phyloP scores from a whole-genome alignment of 2,113 vertebrate species.

The Epinephelus fuscoguttatus region DNA sequence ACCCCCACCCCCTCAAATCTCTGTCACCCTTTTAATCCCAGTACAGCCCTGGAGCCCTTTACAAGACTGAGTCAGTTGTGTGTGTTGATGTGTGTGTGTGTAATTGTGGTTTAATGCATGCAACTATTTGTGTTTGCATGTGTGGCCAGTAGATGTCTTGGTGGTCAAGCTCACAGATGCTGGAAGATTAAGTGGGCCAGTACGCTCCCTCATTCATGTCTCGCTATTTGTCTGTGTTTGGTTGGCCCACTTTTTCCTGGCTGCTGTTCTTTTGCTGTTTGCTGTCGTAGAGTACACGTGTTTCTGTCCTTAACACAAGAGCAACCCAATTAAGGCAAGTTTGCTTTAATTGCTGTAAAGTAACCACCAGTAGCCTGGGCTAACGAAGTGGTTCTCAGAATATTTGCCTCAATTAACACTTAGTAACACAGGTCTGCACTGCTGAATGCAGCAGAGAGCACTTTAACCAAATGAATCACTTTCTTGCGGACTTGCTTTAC shows the following conservation, averaged over 20 bases:
- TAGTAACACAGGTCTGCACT: background rate
- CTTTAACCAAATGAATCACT: background rate
- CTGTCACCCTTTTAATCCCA: slow-evolving; percentile 60
- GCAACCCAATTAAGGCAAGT: background rate
- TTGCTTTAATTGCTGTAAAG: slow-evolving; percentile 4
- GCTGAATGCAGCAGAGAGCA: background rate
- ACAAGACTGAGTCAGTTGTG: slow-evolving; percentile 22
- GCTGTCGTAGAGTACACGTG: slow-evolving; percentile 2
- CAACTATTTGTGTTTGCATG: slow-evolving; percentile 50
- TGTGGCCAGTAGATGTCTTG: slow-evolving; percentile 46
- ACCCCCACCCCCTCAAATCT: slow-evolving; percentile 27
- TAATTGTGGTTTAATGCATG: slow-evolving; percentile 27
- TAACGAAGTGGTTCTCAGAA: no score
- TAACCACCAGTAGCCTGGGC: background rate
- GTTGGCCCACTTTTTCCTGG: slow-evolving; percentile 29
- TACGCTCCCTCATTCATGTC: slow-evolving; percentile 37
- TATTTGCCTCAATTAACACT: background rate
- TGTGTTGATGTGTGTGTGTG: slow-evolving; percentile 30
- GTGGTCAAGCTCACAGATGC: slow-evolving; percentile 41
- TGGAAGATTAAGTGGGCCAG: slow-evolving; percentile 37
- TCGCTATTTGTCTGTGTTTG: slow-evolving; percentile 49
- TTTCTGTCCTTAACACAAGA: slow-evolving; percentile 21
- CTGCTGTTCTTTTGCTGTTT: slow-evolving; percentile 24
- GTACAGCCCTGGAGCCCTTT: slow-evolving; percentile 36
- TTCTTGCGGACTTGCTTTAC: background rate